Conservation (phyloP, 2,797 vertebrate genomes). For the Danionella dracula region DNA sequence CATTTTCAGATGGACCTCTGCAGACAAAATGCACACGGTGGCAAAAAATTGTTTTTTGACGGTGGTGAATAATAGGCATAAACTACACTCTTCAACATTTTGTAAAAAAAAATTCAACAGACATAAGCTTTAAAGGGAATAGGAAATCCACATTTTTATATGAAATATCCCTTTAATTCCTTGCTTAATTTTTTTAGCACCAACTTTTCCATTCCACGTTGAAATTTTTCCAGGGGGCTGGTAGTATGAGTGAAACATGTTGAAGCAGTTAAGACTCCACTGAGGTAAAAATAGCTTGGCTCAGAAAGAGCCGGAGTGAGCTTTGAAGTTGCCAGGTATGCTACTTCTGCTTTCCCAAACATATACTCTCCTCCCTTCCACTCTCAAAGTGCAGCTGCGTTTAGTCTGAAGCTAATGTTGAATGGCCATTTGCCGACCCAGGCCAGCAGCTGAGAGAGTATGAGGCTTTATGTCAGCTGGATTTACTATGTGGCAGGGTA, state of each 20-base stretch:
- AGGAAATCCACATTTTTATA: no score
- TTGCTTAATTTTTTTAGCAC: conserved; percentile 52
- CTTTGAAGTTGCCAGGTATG: conserved; percentile 95
- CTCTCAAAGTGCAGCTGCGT: not conserved
- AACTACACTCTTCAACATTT: no score
- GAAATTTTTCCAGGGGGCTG: conserved; percentile 50
- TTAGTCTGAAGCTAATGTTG: conserved; percentile 23
- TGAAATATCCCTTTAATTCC: not conserved
- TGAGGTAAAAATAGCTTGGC: conserved; percentile 78
- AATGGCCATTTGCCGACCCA: conserved; percentile 9
- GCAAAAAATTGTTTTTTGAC: no score
- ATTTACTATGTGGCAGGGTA: conserved; percentile 30
- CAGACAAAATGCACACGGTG: no score
- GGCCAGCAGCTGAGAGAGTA: conserved; percentile 22
- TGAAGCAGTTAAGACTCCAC: conserved; percentile 82
- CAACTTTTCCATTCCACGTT: conserved; percentile 41
- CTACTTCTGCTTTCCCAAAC: conserved; percentile 74
- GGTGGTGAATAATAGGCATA: no score
- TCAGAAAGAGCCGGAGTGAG: conserved; percentile 77
- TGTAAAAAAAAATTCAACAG: no score
- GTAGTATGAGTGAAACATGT: conserved; percentile 80
- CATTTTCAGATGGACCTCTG: no score
- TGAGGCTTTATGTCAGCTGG: conserved; percentile 38
- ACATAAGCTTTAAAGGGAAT: no score
- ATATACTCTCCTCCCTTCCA: conserved; percentile 27